These are phyloP conservation scores for Apis dorsata DNA, from an alignment of 1,140 invertebrate genomes.

Conservation along the genomic window DNA sequence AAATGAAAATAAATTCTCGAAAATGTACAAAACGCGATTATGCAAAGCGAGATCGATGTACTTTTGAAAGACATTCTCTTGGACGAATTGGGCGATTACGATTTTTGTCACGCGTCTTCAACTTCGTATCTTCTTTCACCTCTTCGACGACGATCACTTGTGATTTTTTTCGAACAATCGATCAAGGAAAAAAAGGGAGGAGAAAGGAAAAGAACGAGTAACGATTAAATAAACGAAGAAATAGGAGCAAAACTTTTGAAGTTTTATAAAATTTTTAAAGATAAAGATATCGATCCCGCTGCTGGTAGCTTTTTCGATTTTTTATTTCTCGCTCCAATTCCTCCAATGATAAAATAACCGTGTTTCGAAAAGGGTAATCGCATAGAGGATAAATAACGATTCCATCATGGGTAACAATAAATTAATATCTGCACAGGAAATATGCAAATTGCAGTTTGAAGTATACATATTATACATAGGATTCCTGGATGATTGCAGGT, in stretches of 20 bases:
- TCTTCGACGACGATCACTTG: slow-evolving; percentile 13
- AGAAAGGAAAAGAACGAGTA: too few species aligned
- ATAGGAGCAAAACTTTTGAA: too few species aligned
- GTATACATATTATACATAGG: neutral
- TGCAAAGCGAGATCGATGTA: neutral
- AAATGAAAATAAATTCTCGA: neutral
- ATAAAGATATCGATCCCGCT: too few species aligned
- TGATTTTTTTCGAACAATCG: slow-evolving; percentile 1
- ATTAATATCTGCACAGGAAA: neutral
- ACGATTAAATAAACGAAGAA: neutral
- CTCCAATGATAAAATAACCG: too few species aligned
- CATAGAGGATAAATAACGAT: too few species aligned
- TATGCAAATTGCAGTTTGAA: neutral
- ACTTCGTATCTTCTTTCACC: slow-evolving; percentile 19
- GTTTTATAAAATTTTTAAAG: too few species aligned
- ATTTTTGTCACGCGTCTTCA: slow-evolving; percentile 9
- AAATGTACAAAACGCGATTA: neutral
- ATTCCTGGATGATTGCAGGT: neutral
- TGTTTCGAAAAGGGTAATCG: too few species aligned
- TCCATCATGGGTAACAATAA: too few species aligned
- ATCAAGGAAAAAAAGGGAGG: neutral
- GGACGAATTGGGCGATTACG: neutral
- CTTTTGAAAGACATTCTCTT: neutral
- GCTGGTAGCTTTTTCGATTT: too few species aligned
- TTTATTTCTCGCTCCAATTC: too few species aligned